A percentile compares a stretch with the other conserved stretches of the same genome.
Evolutionary conservation across 1,140 invertebrate genomes (phyloP).

Genomic region (Metaphire vulgaris): DNA sequence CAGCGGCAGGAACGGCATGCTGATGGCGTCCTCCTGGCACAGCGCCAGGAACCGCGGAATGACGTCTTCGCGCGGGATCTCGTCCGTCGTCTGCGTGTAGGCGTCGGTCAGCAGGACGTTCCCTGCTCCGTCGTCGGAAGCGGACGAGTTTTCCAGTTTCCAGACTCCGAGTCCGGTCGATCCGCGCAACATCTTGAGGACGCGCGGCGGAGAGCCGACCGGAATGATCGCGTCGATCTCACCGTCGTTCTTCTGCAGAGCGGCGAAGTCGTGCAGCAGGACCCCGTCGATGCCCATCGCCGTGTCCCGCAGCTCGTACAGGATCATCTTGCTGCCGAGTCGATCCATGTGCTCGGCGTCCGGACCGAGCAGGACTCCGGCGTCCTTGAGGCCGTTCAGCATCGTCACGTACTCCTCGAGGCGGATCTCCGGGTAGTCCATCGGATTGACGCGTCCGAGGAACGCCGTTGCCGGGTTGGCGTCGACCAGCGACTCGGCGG

Average conservation of each 20-base stretch:
- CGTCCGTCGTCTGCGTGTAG: conserved; percentile 24
- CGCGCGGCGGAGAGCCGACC: conserved; percentile 18
- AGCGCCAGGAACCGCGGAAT: conserved; percentile 24
- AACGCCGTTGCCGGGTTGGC: conserved; percentile 29
- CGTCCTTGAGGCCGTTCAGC: conserved; percentile 20
- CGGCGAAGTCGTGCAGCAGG: conserved; percentile 20
- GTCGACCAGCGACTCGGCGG: conserved; percentile 17
- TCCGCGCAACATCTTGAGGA: conserved; percentile 31
- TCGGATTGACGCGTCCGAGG: conserved; percentile 32
- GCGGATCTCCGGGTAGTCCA: conserved; percentile 26
- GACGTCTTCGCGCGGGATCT: conserved; percentile 15
- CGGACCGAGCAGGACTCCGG: conserved; percentile 24
- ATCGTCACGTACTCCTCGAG: conserved; percentile 25
- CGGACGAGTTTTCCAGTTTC: conserved; percentile 30
- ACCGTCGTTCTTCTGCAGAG: conserved; percentile 20
- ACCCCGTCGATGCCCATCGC: conserved; percentile 27
- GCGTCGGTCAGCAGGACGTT: conserved; percentile 28
- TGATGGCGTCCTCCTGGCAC: conserved; percentile 30
- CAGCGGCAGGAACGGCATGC: conserved; percentile 31
- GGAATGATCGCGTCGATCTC: conserved; percentile 30
- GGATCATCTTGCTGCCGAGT: conserved; percentile 30
- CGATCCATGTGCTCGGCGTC: conserved; percentile 30
- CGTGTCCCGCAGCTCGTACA: conserved; percentile 30
- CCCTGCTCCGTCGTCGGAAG: conserved; percentile 5
- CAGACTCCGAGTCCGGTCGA: conserved; percentile 31